Conservation (phyloP, 2,888 invertebrate genomes). For the Agrenia bidenticulata region DNA sequence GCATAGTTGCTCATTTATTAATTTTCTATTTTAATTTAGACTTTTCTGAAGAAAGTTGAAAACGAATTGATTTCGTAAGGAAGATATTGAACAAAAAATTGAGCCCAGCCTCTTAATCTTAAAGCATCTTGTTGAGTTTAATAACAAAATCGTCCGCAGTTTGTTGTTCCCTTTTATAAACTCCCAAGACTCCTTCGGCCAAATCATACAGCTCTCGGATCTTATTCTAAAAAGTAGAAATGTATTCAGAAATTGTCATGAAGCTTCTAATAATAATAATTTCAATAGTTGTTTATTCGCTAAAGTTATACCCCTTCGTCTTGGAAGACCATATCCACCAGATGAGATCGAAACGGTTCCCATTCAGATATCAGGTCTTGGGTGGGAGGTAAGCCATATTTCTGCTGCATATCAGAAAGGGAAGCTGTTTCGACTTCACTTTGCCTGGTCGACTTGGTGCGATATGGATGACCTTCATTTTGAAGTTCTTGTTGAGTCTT, state of each 20-base stretch:
- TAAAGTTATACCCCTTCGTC: constrained; percentile 8
- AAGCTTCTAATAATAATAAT: too few species aligned
- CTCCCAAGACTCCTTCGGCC: constrained; percentile 2
- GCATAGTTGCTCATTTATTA: too few species aligned
- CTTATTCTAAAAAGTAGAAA: neutral
- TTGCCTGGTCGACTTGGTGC: too few species aligned
- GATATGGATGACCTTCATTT: too few species aligned
- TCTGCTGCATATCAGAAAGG: neutral
- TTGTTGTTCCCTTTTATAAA: neutral
- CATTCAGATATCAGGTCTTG: neutral
- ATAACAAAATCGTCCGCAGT: constrained; percentile 2
- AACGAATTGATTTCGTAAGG: too few species aligned
- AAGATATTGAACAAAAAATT: too few species aligned
- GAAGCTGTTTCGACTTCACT: neutral
- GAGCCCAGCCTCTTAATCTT: too few species aligned
- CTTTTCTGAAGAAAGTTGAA: too few species aligned
- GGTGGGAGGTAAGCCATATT: neutral
- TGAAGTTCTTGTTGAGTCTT: too few species aligned
- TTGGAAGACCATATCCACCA: constrained; percentile 7
- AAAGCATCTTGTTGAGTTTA: constrained; percentile 9
- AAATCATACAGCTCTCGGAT: constrained; percentile 1
- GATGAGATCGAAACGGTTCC: constrained; percentile 5
- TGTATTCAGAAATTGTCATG: too few species aligned
- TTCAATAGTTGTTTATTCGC: neutral
- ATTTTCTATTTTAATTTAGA: too few species aligned